Evolutionary conservation across 2,113 vertebrate genomes (phyloP).

Genomic region (Colossoma macropomum): DNA sequence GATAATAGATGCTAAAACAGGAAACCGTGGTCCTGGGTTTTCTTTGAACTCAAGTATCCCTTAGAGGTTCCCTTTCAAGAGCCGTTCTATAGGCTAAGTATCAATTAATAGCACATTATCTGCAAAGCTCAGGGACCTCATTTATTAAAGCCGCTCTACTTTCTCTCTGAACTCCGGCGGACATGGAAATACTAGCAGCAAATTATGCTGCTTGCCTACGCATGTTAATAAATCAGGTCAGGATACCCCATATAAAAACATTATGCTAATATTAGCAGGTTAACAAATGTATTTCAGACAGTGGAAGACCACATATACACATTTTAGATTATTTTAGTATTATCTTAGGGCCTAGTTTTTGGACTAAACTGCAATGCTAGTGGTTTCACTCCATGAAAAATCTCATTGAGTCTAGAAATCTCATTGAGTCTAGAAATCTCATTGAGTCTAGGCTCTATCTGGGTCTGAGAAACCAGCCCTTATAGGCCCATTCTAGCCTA

Average conservation of each 20-base stretch:
- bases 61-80: not conserved
- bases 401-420: too few species aligned
- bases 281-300: too few species aligned
- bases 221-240: not conserved
- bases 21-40: not conserved
- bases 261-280: not conserved
- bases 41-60: slow-evolving; percentile 9
- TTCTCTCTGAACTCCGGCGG: not conserved
- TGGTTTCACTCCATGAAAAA: too few species aligned
- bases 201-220: not conserved
- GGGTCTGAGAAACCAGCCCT: too few species aligned
- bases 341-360: too few species aligned
- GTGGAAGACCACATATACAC: too few species aligned
- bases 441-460: too few species aligned
- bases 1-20: slow-evolving; percentile 25
- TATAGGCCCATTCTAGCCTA: too few species aligned
- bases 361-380: too few species aligned
- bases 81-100: slow-evolving; percentile 2
- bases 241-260: not conserved
- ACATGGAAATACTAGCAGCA: not conserved
- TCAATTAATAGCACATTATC: slow-evolving; percentile 11
- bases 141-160: not conserved
- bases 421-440: too few species aligned
- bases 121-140: not conserved
- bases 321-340: too few species aligned